Percentiles rank a stretch among this genome's conserved stretches.
phyloP scores from a whole-genome alignment of 2,113 vertebrate species.

The Catagonus wagneri region DNA sequence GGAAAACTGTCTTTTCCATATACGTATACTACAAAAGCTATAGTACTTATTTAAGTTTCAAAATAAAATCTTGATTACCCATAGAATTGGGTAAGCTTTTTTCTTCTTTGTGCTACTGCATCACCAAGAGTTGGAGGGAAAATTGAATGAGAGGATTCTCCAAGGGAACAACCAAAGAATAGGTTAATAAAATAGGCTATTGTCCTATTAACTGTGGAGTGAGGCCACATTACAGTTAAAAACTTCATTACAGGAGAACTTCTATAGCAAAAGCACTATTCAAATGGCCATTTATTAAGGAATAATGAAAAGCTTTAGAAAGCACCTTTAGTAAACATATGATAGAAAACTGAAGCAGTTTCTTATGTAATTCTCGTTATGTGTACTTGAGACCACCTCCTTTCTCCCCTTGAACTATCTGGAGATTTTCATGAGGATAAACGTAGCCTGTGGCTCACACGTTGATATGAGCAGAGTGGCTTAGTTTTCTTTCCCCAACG shows the following conservation, averaged over 20 bases:
- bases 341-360: conserved; percentile 32
- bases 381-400: neutral
- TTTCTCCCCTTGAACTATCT: neutral
- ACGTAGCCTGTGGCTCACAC: neutral
- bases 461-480: neutral
- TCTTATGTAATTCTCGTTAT: neutral
- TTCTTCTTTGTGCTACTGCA: conserved; percentile 42
- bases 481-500: conserved; percentile 2
- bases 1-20: conserved; percentile 23
- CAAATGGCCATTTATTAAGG: neutral
- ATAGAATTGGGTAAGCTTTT: conserved; percentile 33
- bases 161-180: conserved; percentile 50
- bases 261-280: neutral
- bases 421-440: neutral
- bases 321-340: conserved; percentile 58
- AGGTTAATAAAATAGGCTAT: neutral
- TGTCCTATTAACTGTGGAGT: neutral
- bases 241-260: rapidly evolving
- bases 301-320: conserved; percentile 35
- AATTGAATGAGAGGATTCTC: neutral
- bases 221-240: neutral
- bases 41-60: conserved; percentile 55
- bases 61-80: conserved; percentile 64
- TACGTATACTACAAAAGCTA: neutral
- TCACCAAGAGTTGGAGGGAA: conserved; percentile 63